Evolutionary conservation across 2,797 vertebrate species (phyloP).

Genomic region (Smutsia temminckii): DNA sequence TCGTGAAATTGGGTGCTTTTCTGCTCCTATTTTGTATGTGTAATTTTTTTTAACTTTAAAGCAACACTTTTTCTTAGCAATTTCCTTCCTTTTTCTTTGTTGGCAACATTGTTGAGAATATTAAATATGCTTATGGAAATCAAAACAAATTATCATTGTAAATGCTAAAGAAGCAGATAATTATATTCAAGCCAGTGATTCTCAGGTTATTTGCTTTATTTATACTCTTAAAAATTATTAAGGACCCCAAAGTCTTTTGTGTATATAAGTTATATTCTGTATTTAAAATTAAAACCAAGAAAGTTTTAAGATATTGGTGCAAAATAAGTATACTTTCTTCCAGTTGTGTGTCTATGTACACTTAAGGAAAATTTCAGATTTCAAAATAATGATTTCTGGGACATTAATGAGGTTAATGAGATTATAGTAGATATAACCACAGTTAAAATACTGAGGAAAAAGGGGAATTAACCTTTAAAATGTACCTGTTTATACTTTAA

Average conservation of each 20-base stretch:
- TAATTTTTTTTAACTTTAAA: background rate
- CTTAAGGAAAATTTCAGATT: background rate
- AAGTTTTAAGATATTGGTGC: background rate
- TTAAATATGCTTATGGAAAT: background rate
- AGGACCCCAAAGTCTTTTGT: slow-evolving; percentile 3
- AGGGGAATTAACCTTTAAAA: background rate
- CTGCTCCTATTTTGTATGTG: background rate
- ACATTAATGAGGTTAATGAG: background rate
- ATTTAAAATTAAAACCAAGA: slow-evolving; percentile 31
- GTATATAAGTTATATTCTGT: background rate
- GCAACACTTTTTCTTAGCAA: background rate
- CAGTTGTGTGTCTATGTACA: background rate
- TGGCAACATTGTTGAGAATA: background rate
- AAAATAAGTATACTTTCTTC: background rate
- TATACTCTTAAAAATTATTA: background rate
- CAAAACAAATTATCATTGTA: background rate
- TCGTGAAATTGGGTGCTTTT: background rate
- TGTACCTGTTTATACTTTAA: slow-evolving; percentile 21
- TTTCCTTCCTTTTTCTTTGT: background rate
- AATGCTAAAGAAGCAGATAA: background rate
- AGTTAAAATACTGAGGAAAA: slow-evolving; percentile 23
- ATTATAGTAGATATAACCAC: background rate
- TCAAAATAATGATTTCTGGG: background rate
- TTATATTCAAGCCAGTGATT: background rate
- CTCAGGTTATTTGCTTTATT: background rate